These are phyloP conservation scores for Rallus limicola DNA, from an alignment of 2,113 vertebrate genomes.

Conservation along the genomic window DNA sequence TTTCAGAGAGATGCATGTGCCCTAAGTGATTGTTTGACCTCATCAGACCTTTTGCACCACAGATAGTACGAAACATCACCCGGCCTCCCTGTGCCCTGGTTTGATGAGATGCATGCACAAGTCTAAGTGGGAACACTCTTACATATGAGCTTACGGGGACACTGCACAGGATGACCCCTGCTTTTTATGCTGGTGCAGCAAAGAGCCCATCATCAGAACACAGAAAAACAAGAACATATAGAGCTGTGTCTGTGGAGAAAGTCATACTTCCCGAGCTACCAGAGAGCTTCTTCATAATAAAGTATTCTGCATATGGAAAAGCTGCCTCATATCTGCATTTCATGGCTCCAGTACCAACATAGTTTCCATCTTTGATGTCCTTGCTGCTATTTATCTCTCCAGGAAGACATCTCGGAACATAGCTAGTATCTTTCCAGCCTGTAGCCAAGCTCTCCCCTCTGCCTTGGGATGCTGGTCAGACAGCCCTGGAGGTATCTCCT, in stretches of 20 bases:
- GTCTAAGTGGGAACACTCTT: conserved; percentile 61
- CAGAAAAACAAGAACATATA: conserved; percentile 35
- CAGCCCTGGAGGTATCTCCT: not conserved
- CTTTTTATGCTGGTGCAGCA: conserved; percentile 58
- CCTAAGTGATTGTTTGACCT: not conserved
- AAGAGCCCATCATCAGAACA: conserved; percentile 47
- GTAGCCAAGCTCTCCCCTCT: rapidly evolving
- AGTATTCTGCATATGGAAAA: not conserved
- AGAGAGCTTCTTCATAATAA: not conserved
- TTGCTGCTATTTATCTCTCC: not conserved
- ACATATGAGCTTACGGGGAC: conserved; percentile 11
- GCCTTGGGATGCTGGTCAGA: no score
- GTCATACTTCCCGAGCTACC: not conserved
- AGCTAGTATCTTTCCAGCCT: not conserved
- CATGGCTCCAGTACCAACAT: not conserved
- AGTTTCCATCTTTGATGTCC: not conserved
- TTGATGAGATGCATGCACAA: conserved; percentile 36
- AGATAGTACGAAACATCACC: not conserved
- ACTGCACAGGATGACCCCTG: not conserved
- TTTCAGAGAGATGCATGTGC: not conserved
- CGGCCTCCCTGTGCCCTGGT: not conserved
- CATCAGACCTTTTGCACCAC: not conserved
- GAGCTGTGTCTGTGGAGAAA: conserved; percentile 18
- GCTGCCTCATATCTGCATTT: not conserved
- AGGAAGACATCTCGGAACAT: rapidly evolving